Evolutionary conservation across 2,888 invertebrate genomes (phyloP), one percentile per base, ranked within the genome.

Genomic region (Himalopsyche tibetana): DNA sequence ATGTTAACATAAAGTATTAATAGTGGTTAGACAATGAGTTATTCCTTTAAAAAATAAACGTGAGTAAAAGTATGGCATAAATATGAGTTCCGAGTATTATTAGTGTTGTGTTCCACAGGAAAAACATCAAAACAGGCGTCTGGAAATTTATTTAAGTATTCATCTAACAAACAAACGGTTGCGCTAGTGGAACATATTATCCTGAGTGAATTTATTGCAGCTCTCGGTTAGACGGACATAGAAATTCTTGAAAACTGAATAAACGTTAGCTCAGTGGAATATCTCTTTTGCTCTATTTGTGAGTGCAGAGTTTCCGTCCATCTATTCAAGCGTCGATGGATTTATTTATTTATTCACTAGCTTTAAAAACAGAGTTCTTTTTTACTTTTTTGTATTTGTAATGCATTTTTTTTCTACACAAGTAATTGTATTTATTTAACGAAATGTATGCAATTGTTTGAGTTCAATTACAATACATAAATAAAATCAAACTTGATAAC

Each of bases 251-350:
- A 63, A 63, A 63, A 19, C 63, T 19, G 19, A 19, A 63, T 19
- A 19, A 63, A 63, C 28, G 63, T 63, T 63, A 63, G 28, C 63
- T 63, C 19, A 63, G 63, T n/a, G 28, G 19, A 63, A 63, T 63
- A 63, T 19, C 28, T 63, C 56, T 15, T 63, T 63, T 63, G 63
- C 63, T 63, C 19, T 63, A 63, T 63, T 63, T 63, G 63, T 19
- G 19, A 11, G 9, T 19, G 19, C 63, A 19, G 63, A 19, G 51
- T 51, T 51, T 51, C 51, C 51, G 4, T 51, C 51, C 51, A 51
- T 51, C 51, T 63, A 63, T 63, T 63, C 63, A 63, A 8, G 63
- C 63, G 51, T 51, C 15, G 51, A 51, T 15, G 15, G 51, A 51
- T 51, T 63, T 63, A 19, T 28, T 17, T 56, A 56, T 56, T 63